These are phyloP conservation scores for Lepeophtheirus nordmannii DNA, from an alignment of 2,888 invertebrate genomes.

Conservation along the genomic window DNA sequence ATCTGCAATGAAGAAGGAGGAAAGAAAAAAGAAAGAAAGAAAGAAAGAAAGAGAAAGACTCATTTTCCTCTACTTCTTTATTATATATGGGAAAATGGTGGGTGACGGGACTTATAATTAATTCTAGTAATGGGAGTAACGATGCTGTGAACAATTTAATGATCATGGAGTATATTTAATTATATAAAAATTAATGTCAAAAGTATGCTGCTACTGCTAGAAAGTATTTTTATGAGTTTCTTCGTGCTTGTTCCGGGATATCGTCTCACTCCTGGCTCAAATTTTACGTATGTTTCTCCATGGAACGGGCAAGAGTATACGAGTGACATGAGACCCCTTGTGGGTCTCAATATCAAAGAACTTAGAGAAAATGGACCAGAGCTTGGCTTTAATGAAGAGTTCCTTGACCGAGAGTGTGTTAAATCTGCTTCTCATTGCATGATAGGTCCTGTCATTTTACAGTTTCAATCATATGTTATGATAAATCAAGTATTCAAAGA, in stretches of 20 bases:
- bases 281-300: not conserved
- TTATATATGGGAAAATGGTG: no score
- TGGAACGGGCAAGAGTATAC: not conserved
- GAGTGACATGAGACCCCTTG: not conserved
- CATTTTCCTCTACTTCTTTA: no score
- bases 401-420: not conserved
- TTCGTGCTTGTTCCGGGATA: not conserved
- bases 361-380: conserved; percentile 1
- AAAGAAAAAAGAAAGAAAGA: no score
- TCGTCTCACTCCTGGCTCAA: not conserved
- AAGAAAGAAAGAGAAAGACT: no score
- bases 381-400: not conserved
- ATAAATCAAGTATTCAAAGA: no score
- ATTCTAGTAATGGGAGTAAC: no score
- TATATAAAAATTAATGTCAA: no score
- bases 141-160: no score
- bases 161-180: no score
- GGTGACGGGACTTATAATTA: no score
- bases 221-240: not conserved
- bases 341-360: not conserved
- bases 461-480: no score
- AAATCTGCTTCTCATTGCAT: not conserved
- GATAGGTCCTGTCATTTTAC: not conserved
- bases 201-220: not conserved
- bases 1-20: no score